Evolutionary conservation across 2,113 vertebrate genomes (phyloP).

Genomic region (Rhombomys opimus): DNA sequence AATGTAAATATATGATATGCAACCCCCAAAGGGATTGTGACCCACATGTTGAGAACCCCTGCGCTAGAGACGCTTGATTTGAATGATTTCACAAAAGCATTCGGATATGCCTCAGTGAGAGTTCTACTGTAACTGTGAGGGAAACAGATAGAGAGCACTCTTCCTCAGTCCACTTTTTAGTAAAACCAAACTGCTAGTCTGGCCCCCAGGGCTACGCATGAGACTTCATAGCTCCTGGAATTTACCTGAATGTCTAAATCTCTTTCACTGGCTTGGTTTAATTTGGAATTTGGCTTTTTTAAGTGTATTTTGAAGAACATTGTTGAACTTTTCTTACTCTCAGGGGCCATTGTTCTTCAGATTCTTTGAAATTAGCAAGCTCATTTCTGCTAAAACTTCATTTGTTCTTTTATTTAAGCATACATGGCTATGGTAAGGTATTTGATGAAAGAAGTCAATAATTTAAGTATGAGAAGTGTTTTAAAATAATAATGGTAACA

Average conservation of each 20-base stretch:
- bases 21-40: neutral
- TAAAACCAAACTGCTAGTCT: conserved; percentile 33
- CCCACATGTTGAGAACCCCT: neutral
- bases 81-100: conserved; percentile 21
- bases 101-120: neutral
- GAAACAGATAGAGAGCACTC: conserved; percentile 17
- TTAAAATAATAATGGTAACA: conserved; percentile 31
- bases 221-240: neutral
- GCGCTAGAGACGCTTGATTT: conserved; percentile 15
- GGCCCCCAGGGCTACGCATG: neutral
- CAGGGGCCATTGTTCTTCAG: neutral
- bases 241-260: conserved; percentile 40
- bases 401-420: neutral
- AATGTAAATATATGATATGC: neutral
- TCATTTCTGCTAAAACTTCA: conserved; percentile 49
- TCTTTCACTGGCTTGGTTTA: neutral
- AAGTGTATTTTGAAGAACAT: neutral
- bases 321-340: conserved; percentile 51
- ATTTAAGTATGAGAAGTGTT: conserved; percentile 47
- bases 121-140: neutral
- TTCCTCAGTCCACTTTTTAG: conserved; percentile 10
- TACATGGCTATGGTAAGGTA: conserved; percentile 33
- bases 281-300: conserved; percentile 21
- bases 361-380: conserved; percentile 12
- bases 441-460: conserved; percentile 45